phyloP scores from a whole-genome alignment of 2,797 vertebrate species.

The Sparus aurata region DNA sequence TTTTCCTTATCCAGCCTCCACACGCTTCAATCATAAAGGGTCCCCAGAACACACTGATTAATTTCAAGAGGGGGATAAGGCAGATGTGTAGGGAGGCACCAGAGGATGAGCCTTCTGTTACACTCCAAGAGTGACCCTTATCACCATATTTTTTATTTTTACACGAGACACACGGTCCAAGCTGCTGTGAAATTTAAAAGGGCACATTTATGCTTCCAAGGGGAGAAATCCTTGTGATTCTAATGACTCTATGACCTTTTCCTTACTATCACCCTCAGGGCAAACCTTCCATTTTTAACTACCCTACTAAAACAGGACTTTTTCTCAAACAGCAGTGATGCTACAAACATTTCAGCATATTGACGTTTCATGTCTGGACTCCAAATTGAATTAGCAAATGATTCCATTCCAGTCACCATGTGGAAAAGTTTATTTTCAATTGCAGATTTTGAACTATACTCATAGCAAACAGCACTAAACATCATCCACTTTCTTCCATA shows the following conservation, averaged over 20 bases:
- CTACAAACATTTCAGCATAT: background rate
- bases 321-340: background rate
- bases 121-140: conserved; percentile 5
- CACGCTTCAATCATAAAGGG: background rate
- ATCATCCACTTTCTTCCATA: background rate
- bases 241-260: background rate
- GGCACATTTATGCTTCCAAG: background rate
- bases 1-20: background rate
- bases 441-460: background rate
- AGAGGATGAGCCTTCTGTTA: background rate
- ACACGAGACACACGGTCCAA: background rate
- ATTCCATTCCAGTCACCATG: background rate
- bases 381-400: background rate
- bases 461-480: background rate
- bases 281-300: background rate
- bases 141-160: background rate
- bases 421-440: background rate
- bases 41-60: background rate
- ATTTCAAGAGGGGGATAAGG: background rate
- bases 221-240: conserved; percentile 5
- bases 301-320: background rate
- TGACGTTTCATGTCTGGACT: background rate
- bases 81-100: background rate
- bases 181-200: background rate
- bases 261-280: conserved; percentile 5